Conservation (phyloP, 1,140 invertebrate species). For the Lasioglossum baleicum region DNA sequence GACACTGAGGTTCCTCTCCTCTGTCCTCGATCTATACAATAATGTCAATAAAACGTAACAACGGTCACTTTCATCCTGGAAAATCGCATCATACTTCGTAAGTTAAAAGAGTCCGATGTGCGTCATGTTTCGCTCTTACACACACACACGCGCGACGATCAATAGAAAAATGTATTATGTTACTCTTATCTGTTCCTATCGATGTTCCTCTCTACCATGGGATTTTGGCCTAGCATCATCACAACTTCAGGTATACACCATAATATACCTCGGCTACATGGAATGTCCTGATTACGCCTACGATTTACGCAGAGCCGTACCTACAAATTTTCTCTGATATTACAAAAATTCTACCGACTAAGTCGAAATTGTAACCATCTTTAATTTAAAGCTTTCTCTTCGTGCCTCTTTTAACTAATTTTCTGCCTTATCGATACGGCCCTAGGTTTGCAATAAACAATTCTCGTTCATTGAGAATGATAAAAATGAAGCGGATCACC, state of each 20-base stretch:
- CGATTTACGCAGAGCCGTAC: neutral
- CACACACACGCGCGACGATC: neutral
- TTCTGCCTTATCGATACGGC: too few species aligned
- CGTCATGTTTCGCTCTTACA: neutral
- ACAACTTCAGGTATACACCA: slow-evolving; percentile 39
- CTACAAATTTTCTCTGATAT: too few species aligned
- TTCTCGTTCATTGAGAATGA: too few species aligned
- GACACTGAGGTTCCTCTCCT: slow-evolving; percentile 5
- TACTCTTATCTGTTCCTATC: neutral
- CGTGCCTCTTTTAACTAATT: too few species aligned
- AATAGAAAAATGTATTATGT: slow-evolving; percentile 16
- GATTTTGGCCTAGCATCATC: slow-evolving; percentile 42
- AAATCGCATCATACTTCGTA: slow-evolving; percentile 7
- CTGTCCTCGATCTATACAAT: slow-evolving; percentile 34
- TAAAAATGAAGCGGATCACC: too few species aligned
- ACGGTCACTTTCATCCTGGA: slow-evolving; percentile 16
- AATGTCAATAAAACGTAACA: slow-evolving; percentile 50
- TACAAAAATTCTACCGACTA: too few species aligned
- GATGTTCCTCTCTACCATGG: neutral
- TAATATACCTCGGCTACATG: slow-evolving; percentile 19
- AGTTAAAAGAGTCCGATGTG: too few species aligned
- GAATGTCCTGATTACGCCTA: slow-evolving; percentile 45
- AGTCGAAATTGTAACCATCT: too few species aligned
- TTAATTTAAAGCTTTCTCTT: too few species aligned
- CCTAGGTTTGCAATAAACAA: too few species aligned